phyloP scores from a whole-genome alignment of 2,113 vertebrate species.

The Telmatochromis bifrenatus region DNA sequence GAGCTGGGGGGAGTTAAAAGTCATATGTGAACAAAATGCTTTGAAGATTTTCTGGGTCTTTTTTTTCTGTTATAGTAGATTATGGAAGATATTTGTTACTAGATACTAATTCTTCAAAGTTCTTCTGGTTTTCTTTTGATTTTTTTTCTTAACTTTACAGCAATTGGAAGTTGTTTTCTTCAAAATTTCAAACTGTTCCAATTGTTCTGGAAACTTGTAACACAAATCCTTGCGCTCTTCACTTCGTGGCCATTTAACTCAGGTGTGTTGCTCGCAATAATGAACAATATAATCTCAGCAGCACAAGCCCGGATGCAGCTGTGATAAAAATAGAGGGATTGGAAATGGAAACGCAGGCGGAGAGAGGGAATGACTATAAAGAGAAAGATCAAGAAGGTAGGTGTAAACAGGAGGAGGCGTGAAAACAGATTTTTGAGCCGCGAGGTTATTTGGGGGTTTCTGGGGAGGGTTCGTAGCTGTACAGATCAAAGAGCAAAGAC shows the following conservation, averaged over 20 bases:
- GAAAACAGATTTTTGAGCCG: background rate
- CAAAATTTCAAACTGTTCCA: background rate
- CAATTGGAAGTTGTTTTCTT: background rate
- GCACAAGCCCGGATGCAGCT: background rate
- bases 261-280: background rate
- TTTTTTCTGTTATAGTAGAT: background rate
- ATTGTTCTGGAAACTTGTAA: background rate
- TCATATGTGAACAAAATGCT: background rate
- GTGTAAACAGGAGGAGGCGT: conserved; percentile 9
- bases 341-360: background rate
- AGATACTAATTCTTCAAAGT: background rate
- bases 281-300: background rate
- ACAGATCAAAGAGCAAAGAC: background rate
- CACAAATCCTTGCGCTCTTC: background rate
- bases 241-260: background rate
- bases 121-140: background rate
- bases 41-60: background rate
- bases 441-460: background rate
- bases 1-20: background rate
- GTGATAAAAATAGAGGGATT: conserved; percentile 1
- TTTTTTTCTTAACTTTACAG: background rate
- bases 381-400: conserved; percentile 6
- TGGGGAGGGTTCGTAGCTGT: background rate
- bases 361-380: background rate
- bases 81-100: background rate